Evolutionary conservation across 2,888 invertebrate genomes (phyloP), one percentile per base, ranked within the genome.

Genomic region (Thecocarcelia acutangulata): DNA sequence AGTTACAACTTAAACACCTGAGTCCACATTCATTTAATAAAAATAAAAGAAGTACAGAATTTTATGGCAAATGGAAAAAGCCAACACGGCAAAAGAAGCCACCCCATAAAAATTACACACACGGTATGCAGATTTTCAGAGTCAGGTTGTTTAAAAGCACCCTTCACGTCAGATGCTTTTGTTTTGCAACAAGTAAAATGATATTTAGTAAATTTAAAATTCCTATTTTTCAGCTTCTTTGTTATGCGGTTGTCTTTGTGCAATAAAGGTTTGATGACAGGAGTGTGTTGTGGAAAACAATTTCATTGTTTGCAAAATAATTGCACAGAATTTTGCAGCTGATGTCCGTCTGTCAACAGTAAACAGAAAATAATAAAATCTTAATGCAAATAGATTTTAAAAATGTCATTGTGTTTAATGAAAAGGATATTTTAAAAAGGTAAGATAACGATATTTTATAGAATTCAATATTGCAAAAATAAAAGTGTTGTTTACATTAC

Each of bases 231-330:
- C 44, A 24, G 33, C 44, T 19, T 42, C 66, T 48, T 72, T 72
- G 61, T 56, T 58, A 72, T 78, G 72, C 59, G 78, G 81, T 73
- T 77, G 76, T 37, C 50, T 54, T 56, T 73, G 58, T 70, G 58
- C 58, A 68, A 54, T 68, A 48, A 69, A 76, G 75, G 76, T 69
- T 68, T 74, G 64, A 70, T 66, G 58, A 24, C 42, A 15, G 52
- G n/a, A 28, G n/a, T 52, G 69, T 59, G 61, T 24, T 9, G 2
- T 44, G 42, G 44, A 70, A 73, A 72, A 87, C 87, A 88, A 88
- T 88, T 88, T 87, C 88, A 88, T 88, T 88, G 88, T 88, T 88
- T 69, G 88, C 88, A 86, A 88, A 88, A 88, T 88, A 88, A 89
- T 88, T 88, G 88, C 88, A 87, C 86, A 86, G 86, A 87, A 85